These are phyloP conservation scores for Tenthredo scrophulariae DNA, from an alignment of 2,888 invertebrate genomes.

Conservation along the genomic window DNA sequence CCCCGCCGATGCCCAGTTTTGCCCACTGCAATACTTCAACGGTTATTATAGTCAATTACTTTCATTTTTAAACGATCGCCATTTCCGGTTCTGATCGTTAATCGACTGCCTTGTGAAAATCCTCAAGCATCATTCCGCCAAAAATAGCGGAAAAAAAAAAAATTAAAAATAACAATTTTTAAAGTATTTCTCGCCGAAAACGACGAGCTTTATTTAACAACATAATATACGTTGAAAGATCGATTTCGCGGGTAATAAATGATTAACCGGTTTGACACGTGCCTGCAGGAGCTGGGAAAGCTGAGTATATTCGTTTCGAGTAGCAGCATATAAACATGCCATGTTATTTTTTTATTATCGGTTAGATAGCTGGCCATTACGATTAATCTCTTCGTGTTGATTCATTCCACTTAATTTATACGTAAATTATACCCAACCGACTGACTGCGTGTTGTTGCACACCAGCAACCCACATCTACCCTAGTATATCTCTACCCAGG, in stretches of 20 bases:
- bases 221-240: background rate
- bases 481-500: slow-evolving; percentile 24
- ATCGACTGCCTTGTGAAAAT: slow-evolving; percentile 53
- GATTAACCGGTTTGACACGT: slow-evolving; percentile 8
- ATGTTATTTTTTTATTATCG: slow-evolving; percentile 39
- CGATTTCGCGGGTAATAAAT: slow-evolving; percentile 4
- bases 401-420: slow-evolving; percentile 75
- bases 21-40: slow-evolving; percentile 20
- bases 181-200: background rate
- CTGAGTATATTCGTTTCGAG: slow-evolving; percentile 1
- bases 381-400: slow-evolving; percentile 75
- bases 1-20: slow-evolving; percentile 5
- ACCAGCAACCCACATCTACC: slow-evolving; percentile 27
- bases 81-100: background rate
- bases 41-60: slow-evolving; percentile 29
- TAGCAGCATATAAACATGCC: background rate
- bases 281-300: background rate
- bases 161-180: background rate
- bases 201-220: background rate
- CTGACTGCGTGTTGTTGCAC: slow-evolving; percentile 58
- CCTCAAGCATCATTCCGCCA: background rate
- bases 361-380: slow-evolving; percentile 56
- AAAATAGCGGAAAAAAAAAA: background rate
- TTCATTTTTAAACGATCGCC: slow-evolving; percentile 52
- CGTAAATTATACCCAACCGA: slow-evolving; percentile 74